A percentile compares a stretch with the other conserved stretches of the same genome.
Conservation (phyloP, 2,113 vertebrate species). For the Psettodes erumei region DNA sequence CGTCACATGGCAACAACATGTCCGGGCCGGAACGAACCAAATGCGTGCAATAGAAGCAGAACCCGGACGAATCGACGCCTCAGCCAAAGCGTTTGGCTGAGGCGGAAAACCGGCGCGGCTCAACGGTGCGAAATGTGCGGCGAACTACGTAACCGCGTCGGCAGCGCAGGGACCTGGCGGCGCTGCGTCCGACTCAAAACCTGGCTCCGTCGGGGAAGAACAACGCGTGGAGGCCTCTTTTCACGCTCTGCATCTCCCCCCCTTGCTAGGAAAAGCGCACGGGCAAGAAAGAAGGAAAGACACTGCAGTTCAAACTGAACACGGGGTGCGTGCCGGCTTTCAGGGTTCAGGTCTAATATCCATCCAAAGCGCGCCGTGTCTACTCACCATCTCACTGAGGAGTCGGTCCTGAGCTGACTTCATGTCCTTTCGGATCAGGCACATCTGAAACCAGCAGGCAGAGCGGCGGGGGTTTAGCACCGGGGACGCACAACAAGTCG, state of each 20-base stretch:
- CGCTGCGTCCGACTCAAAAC: conserved; percentile 52
- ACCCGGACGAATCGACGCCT: conserved; percentile 31
- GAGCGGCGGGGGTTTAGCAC: conserved; percentile 18
- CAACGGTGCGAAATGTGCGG: neutral
- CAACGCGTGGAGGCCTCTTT: conserved; percentile 78
- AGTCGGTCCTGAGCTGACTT: conserved; percentile 82
- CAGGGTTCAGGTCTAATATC: neutral
- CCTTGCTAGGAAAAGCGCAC: conserved; percentile 74
- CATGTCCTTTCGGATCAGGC: conserved; percentile 81
- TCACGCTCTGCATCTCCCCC: conserved; percentile 79
- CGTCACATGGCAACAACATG: conserved; percentile 14
- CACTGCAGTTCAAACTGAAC: too few species aligned
- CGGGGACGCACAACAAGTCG: conserved; percentile 3
- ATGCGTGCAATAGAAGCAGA: conserved; percentile 42
- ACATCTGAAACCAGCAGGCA: conserved; percentile 79
- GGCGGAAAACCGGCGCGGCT: conserved; percentile 13
- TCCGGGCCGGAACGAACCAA: conserved; percentile 23
- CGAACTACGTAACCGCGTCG: conserved; percentile 24
- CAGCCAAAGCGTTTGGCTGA: conserved; percentile 9
- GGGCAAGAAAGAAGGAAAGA: conserved; percentile 25
- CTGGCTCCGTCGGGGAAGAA: conserved; percentile 73
- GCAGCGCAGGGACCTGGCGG: neutral
- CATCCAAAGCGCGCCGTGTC: neutral
- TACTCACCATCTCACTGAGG: conserved; percentile 82
- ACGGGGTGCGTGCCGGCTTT: too few species aligned